These are phyloP conservation scores for Eugnorisma glareosa DNA, from an alignment of 2,888 invertebrate species.

Conservation along the genomic window DNA sequence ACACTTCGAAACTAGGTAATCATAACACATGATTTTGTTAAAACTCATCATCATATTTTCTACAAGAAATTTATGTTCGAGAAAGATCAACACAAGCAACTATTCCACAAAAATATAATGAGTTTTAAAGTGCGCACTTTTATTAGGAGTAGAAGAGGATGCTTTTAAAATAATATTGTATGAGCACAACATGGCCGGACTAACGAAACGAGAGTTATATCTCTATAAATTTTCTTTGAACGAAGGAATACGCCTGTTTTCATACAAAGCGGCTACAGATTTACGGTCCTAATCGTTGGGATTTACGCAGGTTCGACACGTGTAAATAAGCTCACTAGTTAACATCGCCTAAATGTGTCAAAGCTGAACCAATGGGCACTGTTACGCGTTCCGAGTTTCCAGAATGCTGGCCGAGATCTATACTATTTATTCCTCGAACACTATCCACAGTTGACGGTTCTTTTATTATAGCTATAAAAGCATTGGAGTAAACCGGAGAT, in stretches of 20 bases:
- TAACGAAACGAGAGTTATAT: constrained; percentile 55
- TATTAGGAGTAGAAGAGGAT: constrained; percentile 65
- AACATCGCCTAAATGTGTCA: constrained; percentile 79
- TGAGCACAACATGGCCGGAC: constrained; percentile 30
- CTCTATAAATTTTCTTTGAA: constrained; percentile 55
- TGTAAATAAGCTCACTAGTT: constrained; percentile 76
- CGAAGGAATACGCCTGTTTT: constrained; percentile 52
- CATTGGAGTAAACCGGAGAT: constrained; percentile 83
- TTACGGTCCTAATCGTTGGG: constrained; percentile 75
- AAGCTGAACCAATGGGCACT: constrained; percentile 80
- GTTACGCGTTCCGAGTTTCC: constrained; percentile 78
- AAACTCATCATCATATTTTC: constrained; percentile 48
- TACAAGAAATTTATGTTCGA: constrained; percentile 36
- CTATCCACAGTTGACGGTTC: constrained; percentile 87
- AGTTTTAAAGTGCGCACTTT: constrained; percentile 71
- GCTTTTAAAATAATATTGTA: constrained; percentile 64
- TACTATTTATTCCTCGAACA: constrained; percentile 85
- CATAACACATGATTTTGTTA: constrained; percentile 59
- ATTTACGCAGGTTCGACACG: constrained; percentile 75
- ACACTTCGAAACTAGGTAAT: constrained; percentile 63
- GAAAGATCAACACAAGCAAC: constrained; percentile 47
- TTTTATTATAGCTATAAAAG: constrained; percentile 89
- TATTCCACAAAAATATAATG: constrained; percentile 63
- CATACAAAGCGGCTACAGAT: constrained; percentile 65
- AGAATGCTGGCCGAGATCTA: constrained; percentile 83